Evolutionary conservation across 2,113 vertebrate genomes (phyloP), one percentile per base, ranked within the genome.

Genomic region (Phoxinus phoxinus): DNA sequence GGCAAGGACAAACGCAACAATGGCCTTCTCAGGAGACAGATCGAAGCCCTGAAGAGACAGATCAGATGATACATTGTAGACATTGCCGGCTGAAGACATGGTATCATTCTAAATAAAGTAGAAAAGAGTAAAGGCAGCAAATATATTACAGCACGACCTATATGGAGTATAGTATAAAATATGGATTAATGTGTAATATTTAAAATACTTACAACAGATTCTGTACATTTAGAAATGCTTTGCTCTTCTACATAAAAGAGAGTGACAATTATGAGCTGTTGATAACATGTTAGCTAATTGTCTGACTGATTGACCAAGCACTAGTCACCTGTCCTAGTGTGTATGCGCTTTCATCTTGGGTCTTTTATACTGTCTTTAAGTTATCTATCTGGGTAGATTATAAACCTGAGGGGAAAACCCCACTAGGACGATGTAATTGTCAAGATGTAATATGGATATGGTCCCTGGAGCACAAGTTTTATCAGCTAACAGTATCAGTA

Each of bases 1-100:
- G 10, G 93, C 93, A 48, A 95, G 92, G 12, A 95, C 61, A 65
- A 95, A 92, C 0, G 91, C 86, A 44, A 90, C 80, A 9, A 90
- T 0, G 2, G 85, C 85, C 6, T 4, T 67, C 41, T 93, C 90
- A 30, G 89, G 46, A 0, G 91, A 25, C 1, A 95, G 32, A 74
- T 94, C 46, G 1, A 91, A 93, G 84, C 87, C 53, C 13, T 85
- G 48, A 1, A 92, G 83, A 51, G 41, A 63, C 67, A 95, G 12
- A 80, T 84, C 2, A 25, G 88, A 90, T 7, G 93, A 92, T 1
- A 25, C 13, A 86, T 94, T 94, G 85, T 89, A 85, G 4, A 23
- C 6, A 56, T 80, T 53, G 23, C 23, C 75, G 91, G 93, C 93
- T 56, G 35, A 72, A 83, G 81, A 73, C 81, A 83, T 83, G 25